Base-by-base conservation (phyloP, 2,797 vertebrate species). In the Apogon hyalosoma region DNA sequence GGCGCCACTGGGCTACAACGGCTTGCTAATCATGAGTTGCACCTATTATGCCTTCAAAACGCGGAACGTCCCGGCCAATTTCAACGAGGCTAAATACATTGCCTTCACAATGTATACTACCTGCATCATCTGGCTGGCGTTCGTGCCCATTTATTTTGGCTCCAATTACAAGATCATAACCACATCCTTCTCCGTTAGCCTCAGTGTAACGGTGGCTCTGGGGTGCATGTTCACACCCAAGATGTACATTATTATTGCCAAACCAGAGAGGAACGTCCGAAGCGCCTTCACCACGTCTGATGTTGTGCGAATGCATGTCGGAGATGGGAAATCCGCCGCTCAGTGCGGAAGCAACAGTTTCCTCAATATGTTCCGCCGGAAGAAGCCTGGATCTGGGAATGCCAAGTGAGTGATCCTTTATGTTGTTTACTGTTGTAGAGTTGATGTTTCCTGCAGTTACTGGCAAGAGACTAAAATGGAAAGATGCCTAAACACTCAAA, bases 91-190 rank as follows among this genome's bases (percentile, higher is more conserved):
- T 47, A 99, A 99, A 88, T 99, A 99, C 73, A 99, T 99, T 3
- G 98, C 98, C 85, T 99, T 99, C 77, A 99, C 98, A 7, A 99
- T 99, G 98, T 99, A 99, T 54, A 99, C 98, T 72, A 99, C 98
- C 72, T 99, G 98, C 89, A 99, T 99, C 84, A 99, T 99, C 86
- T 99, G 98, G 98, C 86, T 99, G 90, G 98, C 98, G 73, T 99
- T 99, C 6, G 97, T 99, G 73, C 98, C 98, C 57, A 99, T 99
- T 84, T 99, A 99, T 83, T 99, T 99, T 1, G 98, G 98, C 79
- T 99, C 97, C 93, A 98, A 99, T 93, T 99, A 99, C 94, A 99
- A 99, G 93, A 99, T 99, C 90, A 99, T 99, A 89, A 99, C 98
- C 45, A 99, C 97, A 15, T 99, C 97, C 46, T 99, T 99, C 81